These are phyloP conservation scores for Campopleginae sp. DNA, from an alignment of 2,888 invertebrate species.

Conservation along the genomic window DNA sequence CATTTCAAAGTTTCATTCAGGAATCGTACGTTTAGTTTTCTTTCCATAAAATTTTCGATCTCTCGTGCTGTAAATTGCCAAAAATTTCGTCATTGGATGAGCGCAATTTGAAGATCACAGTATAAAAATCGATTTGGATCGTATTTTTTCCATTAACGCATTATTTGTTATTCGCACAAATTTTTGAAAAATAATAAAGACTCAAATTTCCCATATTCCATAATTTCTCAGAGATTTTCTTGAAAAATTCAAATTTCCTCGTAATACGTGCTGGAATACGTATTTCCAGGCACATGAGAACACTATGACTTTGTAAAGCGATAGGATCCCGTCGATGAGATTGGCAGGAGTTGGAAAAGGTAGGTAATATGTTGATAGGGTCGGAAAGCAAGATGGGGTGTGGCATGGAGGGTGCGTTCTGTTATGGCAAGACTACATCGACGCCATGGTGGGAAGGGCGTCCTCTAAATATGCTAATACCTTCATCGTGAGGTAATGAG, in stretches of 20 bases:
- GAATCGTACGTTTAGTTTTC: slow-evolving; percentile 5
- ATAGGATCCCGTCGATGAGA: slow-evolving; percentile 44
- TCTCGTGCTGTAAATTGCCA: background rate
- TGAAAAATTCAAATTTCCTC: background rate
- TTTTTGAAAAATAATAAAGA: too few relatives aligned
- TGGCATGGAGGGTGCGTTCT: slow-evolving; percentile 65
- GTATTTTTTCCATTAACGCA: too few relatives aligned
- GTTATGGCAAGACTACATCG: slow-evolving; percentile 69
- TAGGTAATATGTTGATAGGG: slow-evolving; percentile 63
- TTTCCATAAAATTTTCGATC: background rate
- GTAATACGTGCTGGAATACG: slow-evolving; percentile 54
- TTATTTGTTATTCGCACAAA: too few relatives aligned
- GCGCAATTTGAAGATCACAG: background rate
- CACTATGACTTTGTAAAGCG: background rate
- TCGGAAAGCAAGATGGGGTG: slow-evolving; percentile 66
- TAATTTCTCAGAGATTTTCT: slow-evolving; percentile 46
- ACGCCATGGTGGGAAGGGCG: slow-evolving; percentile 70
- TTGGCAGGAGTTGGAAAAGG: slow-evolving; percentile 48
- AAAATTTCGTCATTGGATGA: background rate
- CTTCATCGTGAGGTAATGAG: slow-evolving; percentile 81
- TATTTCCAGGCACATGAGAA: slow-evolving; percentile 46
- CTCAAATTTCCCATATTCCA: background rate
- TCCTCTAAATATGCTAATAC: slow-evolving; percentile 84
- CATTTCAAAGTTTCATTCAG: slow-evolving; percentile 2
- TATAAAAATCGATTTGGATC: too few relatives aligned